Conservation (phyloP, 2,888 invertebrate genomes). For the Cancer borealis region DNA sequence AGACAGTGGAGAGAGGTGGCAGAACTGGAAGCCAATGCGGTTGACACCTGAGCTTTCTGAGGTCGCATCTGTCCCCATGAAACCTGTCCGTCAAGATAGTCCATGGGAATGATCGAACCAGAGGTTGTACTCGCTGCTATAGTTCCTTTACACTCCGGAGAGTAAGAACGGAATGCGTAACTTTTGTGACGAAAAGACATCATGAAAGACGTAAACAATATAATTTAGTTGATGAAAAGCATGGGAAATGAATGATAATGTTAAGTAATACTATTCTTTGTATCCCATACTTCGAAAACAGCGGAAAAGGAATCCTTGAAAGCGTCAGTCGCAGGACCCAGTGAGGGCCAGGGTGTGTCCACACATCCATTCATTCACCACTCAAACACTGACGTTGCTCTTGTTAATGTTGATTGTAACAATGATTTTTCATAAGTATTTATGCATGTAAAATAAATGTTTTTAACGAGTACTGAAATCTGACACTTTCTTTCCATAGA, state of each 20-base stretch:
- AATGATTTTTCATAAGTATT: neutral
- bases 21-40: slow-evolving; percentile 49
- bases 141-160: neutral
- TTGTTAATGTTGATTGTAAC: neutral
- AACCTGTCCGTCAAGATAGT: slow-evolving; percentile 56
- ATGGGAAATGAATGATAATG: neutral
- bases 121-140: neutral
- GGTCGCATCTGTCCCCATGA: slow-evolving; percentile 64
- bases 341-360: neutral
- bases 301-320: neutral
- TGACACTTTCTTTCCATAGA: no score
- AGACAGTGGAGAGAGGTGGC: slow-evolving; percentile 6
- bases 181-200: neutral
- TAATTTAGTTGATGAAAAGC: neutral
- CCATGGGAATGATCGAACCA: slow-evolving; percentile 55
- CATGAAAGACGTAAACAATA: neutral
- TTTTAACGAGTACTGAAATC: neutral
- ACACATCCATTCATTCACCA: neutral
- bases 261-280: neutral
- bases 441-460: neutral
- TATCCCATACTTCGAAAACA: neutral
- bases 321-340: neutral
- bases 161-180: neutral
- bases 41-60: slow-evolving; percentile 64
- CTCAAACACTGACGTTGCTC: neutral